Percentiles rank a stretch among this genome's conserved stretches.
phyloP scores from a whole-genome alignment of 2,888 invertebrate genomes.

The Nymphalis c-album region DNA sequence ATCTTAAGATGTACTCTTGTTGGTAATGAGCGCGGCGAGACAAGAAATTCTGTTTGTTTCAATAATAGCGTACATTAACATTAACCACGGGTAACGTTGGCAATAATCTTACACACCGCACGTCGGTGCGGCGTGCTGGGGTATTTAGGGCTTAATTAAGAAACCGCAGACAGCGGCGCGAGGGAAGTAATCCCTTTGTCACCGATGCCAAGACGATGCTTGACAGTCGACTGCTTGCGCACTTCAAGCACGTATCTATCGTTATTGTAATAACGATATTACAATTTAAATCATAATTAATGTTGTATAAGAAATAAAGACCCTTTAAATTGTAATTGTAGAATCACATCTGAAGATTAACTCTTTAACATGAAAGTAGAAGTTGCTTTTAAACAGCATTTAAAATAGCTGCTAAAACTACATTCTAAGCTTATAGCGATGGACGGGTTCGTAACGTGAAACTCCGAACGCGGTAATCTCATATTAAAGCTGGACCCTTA shows the following conservation, averaged over 20 bases:
- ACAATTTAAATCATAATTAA: slow-evolving; percentile 5
- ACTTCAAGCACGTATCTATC: slow-evolving; percentile 45
- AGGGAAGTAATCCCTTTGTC: slow-evolving; percentile 74
- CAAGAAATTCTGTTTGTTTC: slow-evolving; percentile 65
- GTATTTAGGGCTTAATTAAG: slow-evolving; percentile 81
- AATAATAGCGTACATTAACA: slow-evolving; percentile 74
- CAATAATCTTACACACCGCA: slow-evolving; percentile 74
- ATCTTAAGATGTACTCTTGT: slow-evolving; percentile 43
- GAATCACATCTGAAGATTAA: too few relatives aligned
- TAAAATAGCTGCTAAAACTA: slow-evolving; percentile 3
- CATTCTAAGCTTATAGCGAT: slow-evolving; percentile 66
- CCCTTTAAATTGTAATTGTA: background rate
- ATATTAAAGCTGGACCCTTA: slow-evolving; percentile 75
- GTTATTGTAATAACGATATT: slow-evolving; percentile 53
- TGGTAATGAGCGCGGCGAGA: slow-evolving; percentile 54
- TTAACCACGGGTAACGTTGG: slow-evolving; percentile 71
- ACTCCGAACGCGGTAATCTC: slow-evolving; percentile 74
- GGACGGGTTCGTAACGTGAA: slow-evolving; percentile 58
- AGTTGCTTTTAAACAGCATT: background rate
- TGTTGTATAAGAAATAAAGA: background rate
- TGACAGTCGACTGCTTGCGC: slow-evolving; percentile 39
- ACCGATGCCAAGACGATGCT: slow-evolving; percentile 64
- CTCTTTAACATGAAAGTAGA: too few relatives aligned
- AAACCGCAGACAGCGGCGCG: slow-evolving; percentile 69
- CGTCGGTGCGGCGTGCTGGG: slow-evolving; percentile 61